A percentile compares a stretch with the other conserved stretches of the same genome.
These are phyloP conservation scores for Epinephelus malabaricus DNA, from an alignment of 2,797 vertebrate genomes.

Conservation along the genomic window DNA sequence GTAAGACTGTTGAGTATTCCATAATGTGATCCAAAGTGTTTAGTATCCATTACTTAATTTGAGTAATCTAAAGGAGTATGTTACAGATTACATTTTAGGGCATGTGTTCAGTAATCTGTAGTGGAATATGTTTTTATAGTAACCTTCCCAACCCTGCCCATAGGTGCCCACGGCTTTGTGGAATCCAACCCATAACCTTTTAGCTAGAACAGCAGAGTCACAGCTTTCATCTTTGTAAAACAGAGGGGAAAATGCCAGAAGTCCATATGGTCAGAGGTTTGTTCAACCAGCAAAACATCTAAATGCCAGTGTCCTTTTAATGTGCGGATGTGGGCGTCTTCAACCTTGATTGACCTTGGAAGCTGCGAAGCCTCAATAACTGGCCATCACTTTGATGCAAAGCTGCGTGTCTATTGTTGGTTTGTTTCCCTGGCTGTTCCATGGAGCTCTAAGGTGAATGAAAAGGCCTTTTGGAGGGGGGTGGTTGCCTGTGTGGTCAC, in stretches of 20 bases:
- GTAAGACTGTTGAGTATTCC: too few relatives aligned
- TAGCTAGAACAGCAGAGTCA: background rate
- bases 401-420: conserved; percentile 45
- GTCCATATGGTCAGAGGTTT: conserved; percentile 42
- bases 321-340: conserved; percentile 64
- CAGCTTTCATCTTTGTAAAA: conserved; percentile 34
- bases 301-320: conserved; percentile 56
- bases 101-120: too few relatives aligned
- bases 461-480: conserved; percentile 43
- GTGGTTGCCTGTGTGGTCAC: conserved; percentile 43
- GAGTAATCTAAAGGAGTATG: too few relatives aligned
- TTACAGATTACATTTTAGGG: too few relatives aligned
- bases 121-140: too few relatives aligned
- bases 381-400: conserved; percentile 49
- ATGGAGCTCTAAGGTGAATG: conserved; percentile 45
- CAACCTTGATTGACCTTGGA: conserved; percentile 48
- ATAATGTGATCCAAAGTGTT: too few relatives aligned
- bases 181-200: conserved; percentile 25
- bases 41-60: too few relatives aligned
- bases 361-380: conserved; percentile 48
- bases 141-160: background rate
- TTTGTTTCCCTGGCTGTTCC: conserved; percentile 38
- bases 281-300: conserved; percentile 39
- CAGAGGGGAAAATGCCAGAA: conserved; percentile 49
- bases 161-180: background rate